Percentiles rank a stretch among this genome's conserved stretches.
Conservation (phyloP, 2,888 invertebrate genomes). For the Bombyx huttoni region DNA sequence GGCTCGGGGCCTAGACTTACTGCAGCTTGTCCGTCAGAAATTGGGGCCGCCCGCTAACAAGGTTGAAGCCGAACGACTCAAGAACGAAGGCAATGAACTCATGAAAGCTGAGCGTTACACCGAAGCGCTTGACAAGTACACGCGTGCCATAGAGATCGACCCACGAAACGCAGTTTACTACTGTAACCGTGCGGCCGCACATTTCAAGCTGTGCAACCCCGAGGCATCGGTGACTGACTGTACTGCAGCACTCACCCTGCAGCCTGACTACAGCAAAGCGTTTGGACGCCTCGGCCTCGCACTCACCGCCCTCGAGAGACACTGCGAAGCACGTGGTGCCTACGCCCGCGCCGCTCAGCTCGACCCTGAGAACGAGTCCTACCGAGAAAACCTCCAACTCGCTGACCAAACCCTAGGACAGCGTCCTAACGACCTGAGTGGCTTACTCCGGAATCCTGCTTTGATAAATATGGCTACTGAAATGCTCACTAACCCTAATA, state of each 20-base stretch:
- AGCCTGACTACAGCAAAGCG: constrained; percentile 94
- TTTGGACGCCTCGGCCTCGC: constrained; percentile 94
- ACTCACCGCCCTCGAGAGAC: constrained; percentile 85
- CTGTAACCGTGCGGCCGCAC: constrained; percentile 97
- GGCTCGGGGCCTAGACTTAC: constrained; percentile 38
- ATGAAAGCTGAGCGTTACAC: constrained; percentile 87
- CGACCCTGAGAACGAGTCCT: constrained; percentile 94
- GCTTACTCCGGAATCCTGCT: constrained; percentile 84
- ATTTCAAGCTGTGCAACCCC: constrained; percentile 89
- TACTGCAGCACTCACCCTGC: constrained; percentile 87
- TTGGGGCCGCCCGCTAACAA: constrained; percentile 27
- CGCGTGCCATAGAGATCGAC: constrained; percentile 90
- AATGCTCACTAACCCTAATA: constrained; percentile 87
- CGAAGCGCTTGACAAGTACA: constrained; percentile 88
- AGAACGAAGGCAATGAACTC: constrained; percentile 89
- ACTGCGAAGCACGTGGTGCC: constrained; percentile 86
- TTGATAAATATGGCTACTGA: constrained; percentile 88
- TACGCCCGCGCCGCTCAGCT: constrained; percentile 90
- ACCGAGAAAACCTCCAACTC: constrained; percentile 87
- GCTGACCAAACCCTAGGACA: constrained; percentile 80
- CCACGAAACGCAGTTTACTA: constrained; percentile 94
- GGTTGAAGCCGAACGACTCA: constrained; percentile 83
- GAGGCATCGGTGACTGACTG: constrained; percentile 91
- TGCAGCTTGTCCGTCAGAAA: constrained; percentile 35
- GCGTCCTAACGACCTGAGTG: constrained; percentile 69